Percentiles rank a stretch among this genome's conserved stretches.
Evolutionary conservation across 2,797 vertebrate genomes (phyloP).

Genomic region (Myotis pilosus): DNA sequence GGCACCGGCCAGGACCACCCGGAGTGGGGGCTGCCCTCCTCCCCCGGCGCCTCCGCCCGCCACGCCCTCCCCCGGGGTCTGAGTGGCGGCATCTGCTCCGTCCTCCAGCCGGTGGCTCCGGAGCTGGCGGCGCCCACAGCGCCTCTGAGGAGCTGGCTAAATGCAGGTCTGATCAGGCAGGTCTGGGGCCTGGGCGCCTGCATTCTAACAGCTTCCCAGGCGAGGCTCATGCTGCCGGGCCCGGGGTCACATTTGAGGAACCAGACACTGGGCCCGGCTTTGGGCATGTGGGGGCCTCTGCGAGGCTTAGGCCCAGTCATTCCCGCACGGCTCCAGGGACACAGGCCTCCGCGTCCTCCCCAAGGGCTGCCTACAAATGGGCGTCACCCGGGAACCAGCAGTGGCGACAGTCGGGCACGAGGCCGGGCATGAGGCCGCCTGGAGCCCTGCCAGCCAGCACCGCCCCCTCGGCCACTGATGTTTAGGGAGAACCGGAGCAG

Average conservation of each 20-base stretch:
- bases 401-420: accelerated
- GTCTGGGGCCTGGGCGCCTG: not conserved
- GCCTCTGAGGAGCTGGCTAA: accelerated
- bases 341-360: not conserved
- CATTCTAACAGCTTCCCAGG: not conserved
- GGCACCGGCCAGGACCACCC: not conserved
- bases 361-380: not conserved
- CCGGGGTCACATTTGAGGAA: not conserved
- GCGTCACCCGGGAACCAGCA: not conserved
- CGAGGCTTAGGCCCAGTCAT: accelerated
- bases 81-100: not conserved
- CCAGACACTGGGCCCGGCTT: not conserved
- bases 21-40: not conserved
- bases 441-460: accelerated
- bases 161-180: not conserved
- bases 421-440: accelerated
- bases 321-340: not conserved
- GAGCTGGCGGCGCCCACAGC: not conserved
- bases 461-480: not conserved
- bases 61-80: not conserved
- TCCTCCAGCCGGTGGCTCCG: not conserved
- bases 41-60: not conserved
- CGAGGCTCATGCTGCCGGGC: not conserved
- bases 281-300: accelerated
- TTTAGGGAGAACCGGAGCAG: not conserved